phyloP scores from a whole-genome alignment of 2,888 invertebrate species.

The Copidosoma aretas region DNA sequence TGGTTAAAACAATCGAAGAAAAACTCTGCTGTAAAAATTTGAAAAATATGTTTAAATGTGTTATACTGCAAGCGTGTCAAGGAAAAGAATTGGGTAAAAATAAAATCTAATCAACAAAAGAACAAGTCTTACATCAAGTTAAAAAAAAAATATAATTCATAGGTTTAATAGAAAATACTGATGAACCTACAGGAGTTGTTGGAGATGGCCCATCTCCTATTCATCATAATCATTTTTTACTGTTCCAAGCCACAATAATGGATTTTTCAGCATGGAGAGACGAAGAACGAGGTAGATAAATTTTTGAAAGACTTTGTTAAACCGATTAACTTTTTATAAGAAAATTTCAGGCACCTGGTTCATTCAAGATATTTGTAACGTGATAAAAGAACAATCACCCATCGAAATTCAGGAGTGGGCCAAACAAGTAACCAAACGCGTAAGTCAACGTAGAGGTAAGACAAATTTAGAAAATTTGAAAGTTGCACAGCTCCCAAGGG shows the following conservation, averaged over 20 bases:
- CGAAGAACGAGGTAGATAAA: conserved; percentile 23
- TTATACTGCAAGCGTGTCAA: conserved; percentile 37
- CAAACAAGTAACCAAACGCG: conserved; percentile 11
- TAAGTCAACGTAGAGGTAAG: conserved; percentile 14
- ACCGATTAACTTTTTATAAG: neutral
- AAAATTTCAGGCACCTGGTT: conserved; percentile 30
- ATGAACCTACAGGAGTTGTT: neutral
- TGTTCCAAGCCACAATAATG: conserved; percentile 32
- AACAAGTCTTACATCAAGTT: neutral
- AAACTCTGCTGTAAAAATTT: conserved; percentile 31
- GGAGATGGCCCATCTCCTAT: neutral
- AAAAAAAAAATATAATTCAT: neutral
- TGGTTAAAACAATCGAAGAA: conserved; percentile 19
- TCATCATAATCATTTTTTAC: conserved; percentile 20
- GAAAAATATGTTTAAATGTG: conserved; percentile 31
- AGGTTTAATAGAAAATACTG: conserved; percentile 5
- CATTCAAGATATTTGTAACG: conserved; percentile 32
- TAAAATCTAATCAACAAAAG: neutral
- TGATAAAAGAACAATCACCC: conserved; percentile 15
- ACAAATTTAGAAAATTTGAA: neutral
- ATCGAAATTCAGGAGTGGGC: conserved; percentile 17
- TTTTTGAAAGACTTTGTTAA: neutral
- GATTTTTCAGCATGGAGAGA: conserved; percentile 28
- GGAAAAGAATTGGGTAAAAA: conserved; percentile 27
- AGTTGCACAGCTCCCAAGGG: conserved; percentile 20